Evolutionary conservation across 2,113 vertebrate genomes (phyloP).

Genomic region (Pungitius pungitius): DNA sequence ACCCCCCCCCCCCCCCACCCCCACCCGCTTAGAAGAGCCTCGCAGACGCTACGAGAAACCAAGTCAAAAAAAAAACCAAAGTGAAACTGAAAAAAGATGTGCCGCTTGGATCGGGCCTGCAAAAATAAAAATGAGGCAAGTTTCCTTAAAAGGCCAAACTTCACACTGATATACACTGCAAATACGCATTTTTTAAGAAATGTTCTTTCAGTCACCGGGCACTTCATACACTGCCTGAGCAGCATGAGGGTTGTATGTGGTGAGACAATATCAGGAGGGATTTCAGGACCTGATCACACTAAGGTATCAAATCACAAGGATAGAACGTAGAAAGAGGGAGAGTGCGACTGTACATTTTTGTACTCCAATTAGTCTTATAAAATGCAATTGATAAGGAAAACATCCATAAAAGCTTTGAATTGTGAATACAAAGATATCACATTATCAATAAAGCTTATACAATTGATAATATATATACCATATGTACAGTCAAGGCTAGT

Average conservation of each 20-base stretch:
- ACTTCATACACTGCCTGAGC: not conserved
- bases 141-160: conserved; percentile 6
- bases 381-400: conserved; percentile 62
- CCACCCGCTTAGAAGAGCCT: too few species aligned
- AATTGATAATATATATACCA: conserved; percentile 81
- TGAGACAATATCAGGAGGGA: conserved; percentile 8
- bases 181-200: not conserved
- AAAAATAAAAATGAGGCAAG: conserved; percentile 9
- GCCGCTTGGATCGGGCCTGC: not conserved
- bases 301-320: not conserved
- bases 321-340: conserved; percentile 3
- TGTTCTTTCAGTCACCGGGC: not conserved
- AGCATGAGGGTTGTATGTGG: not conserved
- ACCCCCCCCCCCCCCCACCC: not conserved
- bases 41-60: not conserved
- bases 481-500: conserved; percentile 78
- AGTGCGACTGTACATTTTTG: conserved; percentile 48
- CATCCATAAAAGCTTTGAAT: conserved; percentile 61
- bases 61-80: not conserved
- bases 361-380: conserved; percentile 59
- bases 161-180: not conserved
- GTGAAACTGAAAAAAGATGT: not conserved
- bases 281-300: conserved; percentile 22
- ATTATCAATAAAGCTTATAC: conserved; percentile 80
- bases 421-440: conserved; percentile 76